phyloP scores from a whole-genome alignment of 2,113 vertebrate species.

The Paradisaea rubra region DNA sequence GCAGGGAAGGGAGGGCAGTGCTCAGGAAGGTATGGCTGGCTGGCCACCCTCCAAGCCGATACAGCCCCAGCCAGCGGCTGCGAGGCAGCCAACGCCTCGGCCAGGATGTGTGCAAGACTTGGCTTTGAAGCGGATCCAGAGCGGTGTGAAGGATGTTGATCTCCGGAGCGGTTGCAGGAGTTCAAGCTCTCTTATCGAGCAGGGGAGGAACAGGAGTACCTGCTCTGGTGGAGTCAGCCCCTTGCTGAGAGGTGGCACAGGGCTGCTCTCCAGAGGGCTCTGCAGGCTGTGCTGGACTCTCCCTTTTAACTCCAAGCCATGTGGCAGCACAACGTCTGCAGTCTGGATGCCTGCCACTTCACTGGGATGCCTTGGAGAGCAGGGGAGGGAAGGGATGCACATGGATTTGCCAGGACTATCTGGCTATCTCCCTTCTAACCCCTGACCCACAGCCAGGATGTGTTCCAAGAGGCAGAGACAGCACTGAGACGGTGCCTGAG shows the following conservation, averaged over 20 bases:
- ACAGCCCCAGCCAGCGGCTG: neutral
- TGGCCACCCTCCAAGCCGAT: neutral
- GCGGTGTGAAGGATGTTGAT: neutral
- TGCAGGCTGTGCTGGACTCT: neutral
- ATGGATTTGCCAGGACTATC: neutral
- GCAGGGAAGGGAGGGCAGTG: neutral
- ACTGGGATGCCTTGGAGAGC: neutral
- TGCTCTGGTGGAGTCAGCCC: neutral
- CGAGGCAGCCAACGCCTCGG: slow-evolving; percentile 20
- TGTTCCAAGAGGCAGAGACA: neutral
- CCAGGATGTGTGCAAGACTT: slow-evolving; percentile 8
- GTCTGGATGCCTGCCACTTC: neutral
- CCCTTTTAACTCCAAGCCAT: rapidly evolving
- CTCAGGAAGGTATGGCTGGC: neutral
- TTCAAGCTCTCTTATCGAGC: neutral
- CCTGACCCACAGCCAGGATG: neutral
- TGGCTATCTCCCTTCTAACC: neutral
- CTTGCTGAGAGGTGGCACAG: neutral
- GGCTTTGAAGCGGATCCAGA: slow-evolving; percentile 30
- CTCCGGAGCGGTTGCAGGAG: neutral
- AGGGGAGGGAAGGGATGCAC: neutral
- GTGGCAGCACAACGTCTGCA: neutral
- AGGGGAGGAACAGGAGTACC: neutral
- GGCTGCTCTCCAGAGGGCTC: neutral
- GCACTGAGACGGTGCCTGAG: neutral